Percentiles rank a stretch among this genome's conserved stretches.
These are phyloP conservation scores for Sebastes steindachneri DNA, from an alignment of 2,797 vertebrate genomes.

Conservation along the genomic window DNA sequence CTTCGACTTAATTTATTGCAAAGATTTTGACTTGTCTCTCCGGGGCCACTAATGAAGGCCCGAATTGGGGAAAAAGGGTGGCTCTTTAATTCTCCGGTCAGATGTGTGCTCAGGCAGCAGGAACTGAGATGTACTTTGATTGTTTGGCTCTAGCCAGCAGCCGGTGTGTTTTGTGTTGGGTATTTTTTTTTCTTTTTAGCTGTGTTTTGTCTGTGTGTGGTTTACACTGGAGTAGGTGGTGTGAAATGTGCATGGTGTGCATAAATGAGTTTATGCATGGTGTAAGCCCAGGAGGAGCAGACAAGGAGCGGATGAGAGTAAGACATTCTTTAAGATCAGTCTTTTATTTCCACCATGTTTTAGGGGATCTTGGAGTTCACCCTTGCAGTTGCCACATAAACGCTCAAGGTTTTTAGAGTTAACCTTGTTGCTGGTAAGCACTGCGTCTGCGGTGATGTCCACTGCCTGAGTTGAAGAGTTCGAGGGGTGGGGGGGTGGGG, in stretches of 20 bases:
- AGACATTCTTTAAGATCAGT: conserved; percentile 49
- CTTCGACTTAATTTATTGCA: conserved; percentile 37
- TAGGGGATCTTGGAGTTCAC: conserved; percentile 50
- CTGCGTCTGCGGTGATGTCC: conserved; percentile 23
- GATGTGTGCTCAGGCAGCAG: conserved; percentile 18
- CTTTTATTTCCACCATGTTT: conserved; percentile 64
- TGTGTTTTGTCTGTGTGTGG: conserved; percentile 65
- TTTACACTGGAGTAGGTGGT: conserved; percentile 73
- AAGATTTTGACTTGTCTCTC: conserved; percentile 20
- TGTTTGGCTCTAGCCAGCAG: conserved; percentile 60
- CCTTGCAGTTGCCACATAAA: conserved; percentile 62
- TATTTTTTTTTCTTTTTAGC: conserved; percentile 52
- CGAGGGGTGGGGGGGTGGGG: conserved; percentile 9
- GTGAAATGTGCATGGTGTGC: conserved; percentile 92
- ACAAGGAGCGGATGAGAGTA: conserved; percentile 6
- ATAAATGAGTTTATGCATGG: conserved; percentile 88
- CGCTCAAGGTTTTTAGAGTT: conserved; percentile 88
- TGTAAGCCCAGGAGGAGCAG: conserved; percentile 64
- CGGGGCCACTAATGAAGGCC: not conserved
- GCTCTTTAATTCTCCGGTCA: not conserved
- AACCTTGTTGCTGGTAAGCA: conserved; percentile 85
- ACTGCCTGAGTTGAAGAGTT: conserved; percentile 36
- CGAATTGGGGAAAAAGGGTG: not conserved
- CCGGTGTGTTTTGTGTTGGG: conserved; percentile 15
- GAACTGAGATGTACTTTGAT: conserved; percentile 4